A percentile compares a stretch with the other conserved stretches of the same genome.
Evolutionary conservation across 2,888 invertebrate species (phyloP).

Genomic region (Andrena praecox): DNA sequence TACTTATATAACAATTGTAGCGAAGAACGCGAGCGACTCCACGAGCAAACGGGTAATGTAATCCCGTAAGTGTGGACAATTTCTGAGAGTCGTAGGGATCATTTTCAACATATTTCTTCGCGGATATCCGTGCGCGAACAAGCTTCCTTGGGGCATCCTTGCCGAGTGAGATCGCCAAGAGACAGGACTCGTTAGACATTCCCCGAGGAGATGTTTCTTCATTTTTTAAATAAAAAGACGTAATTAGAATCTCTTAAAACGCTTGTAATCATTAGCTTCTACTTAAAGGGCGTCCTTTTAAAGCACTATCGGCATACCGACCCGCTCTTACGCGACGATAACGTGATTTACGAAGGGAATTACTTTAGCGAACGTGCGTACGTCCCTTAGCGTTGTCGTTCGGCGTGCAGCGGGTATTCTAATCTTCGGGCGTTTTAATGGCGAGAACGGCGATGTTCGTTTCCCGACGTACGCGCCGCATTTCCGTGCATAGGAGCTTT

Average conservation of each 20-base stretch:
- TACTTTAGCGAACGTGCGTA: constrained; percentile 49
- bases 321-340: constrained; percentile 30
- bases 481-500: constrained; percentile 26
- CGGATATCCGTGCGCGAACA: constrained; percentile 15
- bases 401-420: background rate
- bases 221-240: constrained; percentile 40
- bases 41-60: constrained; percentile 19
- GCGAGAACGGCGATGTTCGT: constrained; percentile 5
- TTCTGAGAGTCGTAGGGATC: constrained; percentile 25
- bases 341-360: constrained; percentile 43
- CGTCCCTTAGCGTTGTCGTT: constrained; percentile 14
- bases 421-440: background rate
- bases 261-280: constrained; percentile 58
- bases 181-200: constrained; percentile 26
- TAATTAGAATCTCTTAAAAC: constrained; percentile 52
- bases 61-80: constrained; percentile 35
- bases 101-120: constrained; percentile 42
- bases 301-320: constrained; percentile 37
- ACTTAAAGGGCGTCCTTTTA: constrained; percentile 38
- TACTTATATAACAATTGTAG: constrained; percentile 61
- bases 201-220: constrained; percentile 15
- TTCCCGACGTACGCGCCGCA: constrained; percentile 1
- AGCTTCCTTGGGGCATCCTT: constrained; percentile 6
- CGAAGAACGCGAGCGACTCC: constrained; percentile 46
- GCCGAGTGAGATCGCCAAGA: constrained; percentile 12